Evolutionary conservation across 2,797 vertebrate species (phyloP).

Genomic region (Trachops cirrhosus): DNA sequence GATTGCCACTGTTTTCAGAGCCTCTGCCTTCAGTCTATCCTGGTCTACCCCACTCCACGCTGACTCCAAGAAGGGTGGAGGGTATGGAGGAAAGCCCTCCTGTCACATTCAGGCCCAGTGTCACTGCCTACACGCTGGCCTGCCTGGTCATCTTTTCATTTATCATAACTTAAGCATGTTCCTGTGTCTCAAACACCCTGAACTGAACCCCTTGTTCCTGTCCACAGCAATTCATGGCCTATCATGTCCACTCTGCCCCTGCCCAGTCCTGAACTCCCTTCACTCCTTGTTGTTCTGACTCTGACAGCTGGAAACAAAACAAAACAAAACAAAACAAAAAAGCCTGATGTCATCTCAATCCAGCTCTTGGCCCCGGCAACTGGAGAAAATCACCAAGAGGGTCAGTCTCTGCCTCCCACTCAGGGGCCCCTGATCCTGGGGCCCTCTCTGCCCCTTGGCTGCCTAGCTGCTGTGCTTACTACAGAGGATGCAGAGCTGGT

Average conservation of each 20-base stretch:
- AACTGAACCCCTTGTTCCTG: not conserved
- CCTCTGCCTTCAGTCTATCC: not conserved
- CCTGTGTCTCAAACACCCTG: not conserved
- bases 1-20: not conserved
- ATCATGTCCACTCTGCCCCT: not conserved
- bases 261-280: not conserved
- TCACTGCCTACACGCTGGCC: not conserved
- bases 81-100: not conserved
- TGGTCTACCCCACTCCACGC: not conserved
- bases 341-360: not conserved
- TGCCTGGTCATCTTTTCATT: not conserved
- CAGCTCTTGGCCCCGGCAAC: not conserved
- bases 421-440: not conserved
- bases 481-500: not conserved
- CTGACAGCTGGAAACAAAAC: not conserved
- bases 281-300: not conserved
- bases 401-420: not conserved
- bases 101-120: not conserved
- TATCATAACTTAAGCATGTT: not conserved
- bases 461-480: not conserved
- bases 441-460: fast-evolving
- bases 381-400: not conserved
- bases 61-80: not conserved
- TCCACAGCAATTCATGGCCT: not conserved
- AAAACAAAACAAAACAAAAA: not conserved